phyloP scores from a whole-genome alignment of 2,797 vertebrate species.

The Neosalanx taihuensis region DNA sequence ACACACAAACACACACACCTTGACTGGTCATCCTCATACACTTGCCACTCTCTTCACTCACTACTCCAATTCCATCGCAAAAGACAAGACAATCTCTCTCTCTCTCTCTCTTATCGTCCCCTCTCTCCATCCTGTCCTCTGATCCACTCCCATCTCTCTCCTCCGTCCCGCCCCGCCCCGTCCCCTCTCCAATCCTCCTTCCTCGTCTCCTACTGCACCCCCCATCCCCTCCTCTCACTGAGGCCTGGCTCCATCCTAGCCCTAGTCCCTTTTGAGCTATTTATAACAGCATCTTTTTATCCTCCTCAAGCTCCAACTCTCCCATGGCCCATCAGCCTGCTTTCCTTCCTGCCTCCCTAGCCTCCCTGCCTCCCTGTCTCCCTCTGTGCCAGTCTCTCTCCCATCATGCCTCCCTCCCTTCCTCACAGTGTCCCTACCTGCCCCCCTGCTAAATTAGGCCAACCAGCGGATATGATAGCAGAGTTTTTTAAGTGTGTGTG shows the following conservation, averaged over 20 bases:
- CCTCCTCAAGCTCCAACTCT: conserved; percentile 60
- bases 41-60: not conserved
- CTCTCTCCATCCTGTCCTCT: not conserved
- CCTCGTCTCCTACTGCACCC: no score
- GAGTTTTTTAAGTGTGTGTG: not conserved
- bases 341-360: conserved; percentile 22
- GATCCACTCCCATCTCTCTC: not conserved
- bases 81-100: conserved; percentile 20
- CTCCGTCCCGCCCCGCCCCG: no score
- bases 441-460: conserved; percentile 57
- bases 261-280: conserved; percentile 54
- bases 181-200: not conserved
- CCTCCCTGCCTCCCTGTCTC: conserved; percentile 4
- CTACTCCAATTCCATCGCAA: not conserved
- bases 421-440: conserved; percentile 18
- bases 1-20: not conserved
- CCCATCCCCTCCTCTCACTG: conserved; percentile 3
- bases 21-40: not conserved
- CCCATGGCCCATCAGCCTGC: conserved; percentile 37
- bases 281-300: conserved; percentile 66
- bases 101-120: conserved; percentile 5
- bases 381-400: conserved; percentile 39
- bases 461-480: conserved; percentile 45
- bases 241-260: conserved; percentile 31
- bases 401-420: conserved; percentile 15